Conservation (phyloP, 2,888 invertebrate genomes). For the Hyles lineata region DNA sequence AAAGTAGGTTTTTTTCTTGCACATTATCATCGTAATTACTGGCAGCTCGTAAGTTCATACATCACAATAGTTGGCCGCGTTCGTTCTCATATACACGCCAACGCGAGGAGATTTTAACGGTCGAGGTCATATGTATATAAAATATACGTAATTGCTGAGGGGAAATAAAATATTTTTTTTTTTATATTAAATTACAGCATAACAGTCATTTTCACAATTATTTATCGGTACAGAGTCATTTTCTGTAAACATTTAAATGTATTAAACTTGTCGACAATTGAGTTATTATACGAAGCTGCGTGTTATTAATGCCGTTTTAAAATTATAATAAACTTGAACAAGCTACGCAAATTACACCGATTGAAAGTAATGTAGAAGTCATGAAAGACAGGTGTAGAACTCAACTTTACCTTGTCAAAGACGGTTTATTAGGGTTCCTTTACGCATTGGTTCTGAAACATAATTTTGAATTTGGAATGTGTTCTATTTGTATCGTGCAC, state of each 20-base stretch:
- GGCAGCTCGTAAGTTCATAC: slow-evolving; percentile 22
- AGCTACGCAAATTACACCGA: too few relatives aligned
- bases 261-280: not conserved
- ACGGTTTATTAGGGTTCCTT: not conserved
- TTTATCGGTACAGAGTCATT: not conserved
- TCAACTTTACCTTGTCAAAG: not conserved
- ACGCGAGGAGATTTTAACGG: slow-evolving; percentile 14
- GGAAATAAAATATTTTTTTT: slow-evolving; percentile 17
- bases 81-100: slow-evolving; percentile 9
- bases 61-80: slow-evolving; percentile 25
- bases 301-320: too few relatives aligned
- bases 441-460: not conserved
- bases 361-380: too few relatives aligned
- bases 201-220: not conserved
- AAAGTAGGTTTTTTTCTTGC: slow-evolving; percentile 26
- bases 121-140: not conserved
- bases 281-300: not conserved
- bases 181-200: slow-evolving; percentile 10
- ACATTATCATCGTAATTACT: slow-evolving; percentile 34
- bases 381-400: not conserved
- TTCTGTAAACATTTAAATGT: not conserved
- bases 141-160: slow-evolving; percentile 13
- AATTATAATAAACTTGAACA: too few relatives aligned
- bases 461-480: not conserved
- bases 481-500: not conserved